These are phyloP conservation scores for Channa argus DNA, from an alignment of 2,113 vertebrate genomes.

Conservation along the genomic window DNA sequence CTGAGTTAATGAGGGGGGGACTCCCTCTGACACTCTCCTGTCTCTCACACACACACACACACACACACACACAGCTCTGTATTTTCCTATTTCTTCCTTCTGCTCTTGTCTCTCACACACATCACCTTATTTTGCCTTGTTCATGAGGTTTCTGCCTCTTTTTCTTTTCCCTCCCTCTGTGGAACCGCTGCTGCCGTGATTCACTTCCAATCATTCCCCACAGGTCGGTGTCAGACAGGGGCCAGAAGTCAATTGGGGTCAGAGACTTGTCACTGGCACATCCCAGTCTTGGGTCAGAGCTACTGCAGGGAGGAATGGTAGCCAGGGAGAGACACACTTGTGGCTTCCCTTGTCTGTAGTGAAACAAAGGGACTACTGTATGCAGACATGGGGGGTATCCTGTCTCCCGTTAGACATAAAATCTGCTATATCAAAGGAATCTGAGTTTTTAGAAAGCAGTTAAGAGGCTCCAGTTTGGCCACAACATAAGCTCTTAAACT, in stretches of 20 bases:
- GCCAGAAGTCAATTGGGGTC: constrained; percentile 74
- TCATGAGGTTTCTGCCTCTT: constrained; percentile 22
- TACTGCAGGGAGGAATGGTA: constrained; percentile 9
- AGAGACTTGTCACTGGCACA: constrained; percentile 45
- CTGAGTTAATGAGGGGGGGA: constrained; percentile 73
- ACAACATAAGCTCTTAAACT: neutral
- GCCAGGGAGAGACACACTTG: neutral
- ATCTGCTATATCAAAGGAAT: fast-evolving
- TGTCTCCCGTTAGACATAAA: constrained; percentile 1
- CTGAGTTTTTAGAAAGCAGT: too few relatives aligned
- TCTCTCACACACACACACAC: constrained; percentile 23
- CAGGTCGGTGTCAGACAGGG: constrained; percentile 65
- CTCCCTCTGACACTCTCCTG: constrained; percentile 59
- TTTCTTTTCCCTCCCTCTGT: constrained; percentile 18
- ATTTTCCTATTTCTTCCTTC: constrained; percentile 43
- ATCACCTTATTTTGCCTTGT: constrained; percentile 51
- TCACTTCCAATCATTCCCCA: constrained; percentile 61
- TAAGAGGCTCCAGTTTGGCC: too few relatives aligned
- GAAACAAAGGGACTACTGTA: constrained; percentile 25
- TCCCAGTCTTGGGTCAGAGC: constrained; percentile 48
- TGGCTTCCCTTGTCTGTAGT: constrained; percentile 3
- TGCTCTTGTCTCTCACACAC: constrained; percentile 32
- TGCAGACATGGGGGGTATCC: neutral
- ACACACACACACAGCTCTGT: constrained; percentile 38
- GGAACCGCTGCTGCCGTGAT: constrained; percentile 51